Evolutionary conservation across 2,888 invertebrate species (phyloP).

Genomic region (Dasypogon diadema): DNA sequence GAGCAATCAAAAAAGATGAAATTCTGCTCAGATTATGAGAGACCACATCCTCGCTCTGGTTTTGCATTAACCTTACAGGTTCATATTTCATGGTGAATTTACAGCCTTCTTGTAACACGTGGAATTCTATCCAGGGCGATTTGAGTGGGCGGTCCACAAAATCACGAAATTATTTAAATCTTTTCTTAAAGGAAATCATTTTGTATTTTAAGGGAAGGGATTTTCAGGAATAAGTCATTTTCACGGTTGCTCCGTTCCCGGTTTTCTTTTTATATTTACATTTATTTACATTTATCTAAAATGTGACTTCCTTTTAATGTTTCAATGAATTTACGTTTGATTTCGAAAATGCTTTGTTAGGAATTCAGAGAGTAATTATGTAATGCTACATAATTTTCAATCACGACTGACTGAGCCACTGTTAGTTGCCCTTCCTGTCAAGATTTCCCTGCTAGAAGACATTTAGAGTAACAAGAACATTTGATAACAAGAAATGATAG

Average conservation of each 20-base stretch:
- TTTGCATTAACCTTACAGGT: constrained; percentile 5
- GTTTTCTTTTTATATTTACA: background rate
- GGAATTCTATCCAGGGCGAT: background rate
- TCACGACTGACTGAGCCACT: constrained; percentile 16
- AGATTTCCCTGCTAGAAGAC: background rate
- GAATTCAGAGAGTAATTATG: constrained; percentile 16
- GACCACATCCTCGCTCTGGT: background rate
- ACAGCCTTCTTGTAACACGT: constrained; percentile 3
- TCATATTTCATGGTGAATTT: constrained; percentile 43
- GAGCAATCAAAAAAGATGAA: background rate
- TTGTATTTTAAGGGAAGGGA: constrained; percentile 5
- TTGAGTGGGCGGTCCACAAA: background rate
- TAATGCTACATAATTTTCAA: constrained; percentile 38
- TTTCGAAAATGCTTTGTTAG: constrained; percentile 26
- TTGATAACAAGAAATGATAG: background rate
- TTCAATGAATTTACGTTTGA: constrained; percentile 13
- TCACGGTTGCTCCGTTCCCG: background rate
- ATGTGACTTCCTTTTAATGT: constrained; percentile 2
- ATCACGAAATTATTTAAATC: constrained; percentile 30
- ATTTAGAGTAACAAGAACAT: background rate
- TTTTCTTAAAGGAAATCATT: background rate
- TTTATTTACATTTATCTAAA: background rate
- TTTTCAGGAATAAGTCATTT: constrained; percentile 33
- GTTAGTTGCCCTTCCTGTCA: background rate
- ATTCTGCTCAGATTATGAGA: background rate